phyloP scores from a whole-genome alignment of 2,113 vertebrate genomes.

The Bucco capensis region DNA sequence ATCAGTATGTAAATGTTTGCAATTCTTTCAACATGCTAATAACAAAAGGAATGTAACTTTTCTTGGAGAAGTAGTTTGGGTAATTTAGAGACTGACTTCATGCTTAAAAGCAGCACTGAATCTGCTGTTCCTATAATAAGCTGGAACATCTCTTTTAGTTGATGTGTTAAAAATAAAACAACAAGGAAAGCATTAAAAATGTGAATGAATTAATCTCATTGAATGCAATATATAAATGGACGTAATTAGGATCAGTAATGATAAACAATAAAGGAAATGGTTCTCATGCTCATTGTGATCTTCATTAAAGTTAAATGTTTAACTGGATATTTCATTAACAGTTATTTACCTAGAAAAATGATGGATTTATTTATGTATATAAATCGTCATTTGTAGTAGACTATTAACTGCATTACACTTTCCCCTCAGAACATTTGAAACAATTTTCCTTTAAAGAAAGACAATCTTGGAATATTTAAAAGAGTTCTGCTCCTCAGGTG shows the following conservation, averaged over 20 bases:
- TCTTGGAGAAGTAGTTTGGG: neutral
- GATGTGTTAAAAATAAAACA: neutral
- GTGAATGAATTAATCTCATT: neutral
- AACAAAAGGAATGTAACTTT: accelerated
- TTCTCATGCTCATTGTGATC: neutral
- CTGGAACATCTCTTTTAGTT: neutral
- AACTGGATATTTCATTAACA: neutral
- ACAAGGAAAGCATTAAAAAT: neutral
- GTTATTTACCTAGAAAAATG: neutral
- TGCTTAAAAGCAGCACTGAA: neutral
- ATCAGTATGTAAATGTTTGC: neutral
- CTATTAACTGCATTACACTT: neutral
- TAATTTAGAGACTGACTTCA: neutral
- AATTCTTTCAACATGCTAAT: neutral
- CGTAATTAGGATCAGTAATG: neutral
- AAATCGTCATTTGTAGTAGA: neutral
- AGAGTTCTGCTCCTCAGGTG: neutral
- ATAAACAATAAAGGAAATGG: neutral
- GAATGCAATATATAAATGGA: neutral
- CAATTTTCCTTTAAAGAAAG: neutral
- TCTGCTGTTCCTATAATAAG: neutral
- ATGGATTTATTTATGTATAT: neutral
- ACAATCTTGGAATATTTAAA: accelerated
- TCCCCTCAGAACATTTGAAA: neutral
- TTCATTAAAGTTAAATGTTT: neutral